Evolutionary conservation across 2,888 invertebrate species (phyloP).

Genomic region (Nomada ruficornis): DNA sequence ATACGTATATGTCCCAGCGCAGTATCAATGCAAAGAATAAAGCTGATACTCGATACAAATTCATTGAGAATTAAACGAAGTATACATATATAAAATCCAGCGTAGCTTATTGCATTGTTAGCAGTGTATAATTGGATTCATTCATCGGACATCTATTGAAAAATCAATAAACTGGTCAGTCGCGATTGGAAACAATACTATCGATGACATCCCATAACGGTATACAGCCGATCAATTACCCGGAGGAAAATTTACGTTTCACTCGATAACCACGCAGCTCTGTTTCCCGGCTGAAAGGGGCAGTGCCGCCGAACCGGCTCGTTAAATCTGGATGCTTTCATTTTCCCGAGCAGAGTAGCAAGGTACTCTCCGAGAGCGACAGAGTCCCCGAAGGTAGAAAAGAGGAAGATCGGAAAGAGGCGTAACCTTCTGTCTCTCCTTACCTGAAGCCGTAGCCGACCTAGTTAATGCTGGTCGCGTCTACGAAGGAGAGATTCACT

Average conservation of each 20-base stretch:
- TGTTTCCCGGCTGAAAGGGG: slow-evolving; percentile 16
- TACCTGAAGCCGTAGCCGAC: slow-evolving; percentile 43
- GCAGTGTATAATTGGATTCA: neutral
- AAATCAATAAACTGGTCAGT: neutral
- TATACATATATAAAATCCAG: neutral
- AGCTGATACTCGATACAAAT: too few relatives aligned
- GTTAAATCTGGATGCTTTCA: slow-evolving; percentile 53
- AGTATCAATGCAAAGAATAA: too few relatives aligned
- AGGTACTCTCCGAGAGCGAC: slow-evolving; percentile 7
- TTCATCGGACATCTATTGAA: neutral
- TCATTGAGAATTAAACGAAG: neutral
- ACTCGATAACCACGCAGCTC: slow-evolving; percentile 37
- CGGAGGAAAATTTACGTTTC: slow-evolving; percentile 38
- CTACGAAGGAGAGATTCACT: slow-evolving; percentile 66
- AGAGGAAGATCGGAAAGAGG: slow-evolving; percentile 39
- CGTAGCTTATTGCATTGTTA: neutral
- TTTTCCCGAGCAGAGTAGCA: slow-evolving; percentile 25
- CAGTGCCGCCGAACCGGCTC: slow-evolving; percentile 11
- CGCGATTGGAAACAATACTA: neutral
- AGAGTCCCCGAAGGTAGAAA: slow-evolving; percentile 22
- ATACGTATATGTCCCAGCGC: too few relatives aligned
- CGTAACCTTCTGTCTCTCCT: slow-evolving; percentile 41
- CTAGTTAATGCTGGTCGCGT: slow-evolving; percentile 68
- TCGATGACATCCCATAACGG: neutral
- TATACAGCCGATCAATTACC: slow-evolving; percentile 9